phyloP scores from a whole-genome alignment of 2,113 vertebrate genomes.

The Catharus minimus region DNA sequence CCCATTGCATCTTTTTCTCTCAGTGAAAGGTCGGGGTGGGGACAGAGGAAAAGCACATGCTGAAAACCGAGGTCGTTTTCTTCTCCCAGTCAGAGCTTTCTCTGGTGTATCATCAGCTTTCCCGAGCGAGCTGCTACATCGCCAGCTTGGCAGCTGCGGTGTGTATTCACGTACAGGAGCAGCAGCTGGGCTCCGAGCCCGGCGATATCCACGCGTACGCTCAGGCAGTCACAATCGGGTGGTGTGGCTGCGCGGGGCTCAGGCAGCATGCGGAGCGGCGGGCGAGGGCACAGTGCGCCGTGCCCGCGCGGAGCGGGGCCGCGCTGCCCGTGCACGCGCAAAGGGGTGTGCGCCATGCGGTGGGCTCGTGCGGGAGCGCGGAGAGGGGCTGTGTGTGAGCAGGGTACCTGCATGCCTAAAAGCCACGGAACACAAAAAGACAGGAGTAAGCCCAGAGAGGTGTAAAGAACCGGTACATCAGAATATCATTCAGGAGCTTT shows the following conservation, averaged over 20 bases:
- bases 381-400: not conserved
- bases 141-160: not conserved
- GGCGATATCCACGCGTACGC: not conserved
- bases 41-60: not conserved
- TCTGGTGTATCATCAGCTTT: not conserved
- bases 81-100: not conserved
- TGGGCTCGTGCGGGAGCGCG: not conserved
- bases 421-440: not conserved
- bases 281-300: not conserved
- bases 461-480: not conserved
- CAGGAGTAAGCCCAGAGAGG: not conserved
- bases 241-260: not conserved
- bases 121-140: not conserved
- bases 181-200: not conserved
- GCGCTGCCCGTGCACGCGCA: not conserved
- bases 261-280: not conserved
- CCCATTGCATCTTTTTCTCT: not conserved
- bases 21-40: not conserved
- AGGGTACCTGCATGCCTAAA: conserved; percentile 5
- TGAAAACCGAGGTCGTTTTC: not conserved
- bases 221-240: not conserved
- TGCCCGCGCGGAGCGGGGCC: not conserved
- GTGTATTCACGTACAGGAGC: not conserved
- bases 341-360: conserved; percentile 48
- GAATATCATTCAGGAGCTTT: not conserved